Evolutionary conservation across 2,113 vertebrate species (phyloP), one percentile per base, ranked within the genome.

Genomic region (Helogale parvula): DNA sequence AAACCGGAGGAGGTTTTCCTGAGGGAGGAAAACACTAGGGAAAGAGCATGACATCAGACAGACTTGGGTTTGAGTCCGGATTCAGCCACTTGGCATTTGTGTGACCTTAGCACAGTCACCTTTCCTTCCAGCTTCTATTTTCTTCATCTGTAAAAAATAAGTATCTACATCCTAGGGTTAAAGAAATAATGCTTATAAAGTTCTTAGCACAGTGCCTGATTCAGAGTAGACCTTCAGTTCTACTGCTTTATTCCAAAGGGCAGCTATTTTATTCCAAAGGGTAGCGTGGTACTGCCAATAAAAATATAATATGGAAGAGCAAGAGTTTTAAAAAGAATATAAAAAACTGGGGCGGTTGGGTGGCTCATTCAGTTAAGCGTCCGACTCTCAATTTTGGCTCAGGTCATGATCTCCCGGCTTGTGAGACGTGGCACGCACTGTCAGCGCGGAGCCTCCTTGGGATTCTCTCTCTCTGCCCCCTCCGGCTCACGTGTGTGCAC

Each of bases 61-160:
- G 38, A 60, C 7, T 29, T 79, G 65, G n/a, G 27, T 57, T 77
- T 52, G 66, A 82, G 23, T 94, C 14, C 45, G 60, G 21, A 23
- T 33, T 66, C 15, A 14, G 14, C 74, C 11, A 74, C 50, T 52
- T 92, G 21, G 27, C 68, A 76, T 25, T 41, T 83, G 31, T 95
- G 31, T 87, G 76, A 92, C 33, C 33, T 72, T 21, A 54, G 77
- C 33, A 66, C 31, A 65, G 16, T 41, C 27, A 86, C 35, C 52
- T 65, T 63, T 25, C 12, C 50, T 92, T 65, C 27, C 31, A 79
- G 47, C 41, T 96, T 79, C 76, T 33, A n/a, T 88, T 77, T 88
- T 68, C 81, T 93, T 96, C 33, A 77, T 12, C 72, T 76, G 45
- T 41, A 35, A 92, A 92, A 93, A 57, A 2, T 47, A 93, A 85